A percentile compares a stretch with the other conserved stretches of the same genome.
phyloP scores from a whole-genome alignment of 2,888 invertebrate species.

The Zygothrica quintamaculata region DNA sequence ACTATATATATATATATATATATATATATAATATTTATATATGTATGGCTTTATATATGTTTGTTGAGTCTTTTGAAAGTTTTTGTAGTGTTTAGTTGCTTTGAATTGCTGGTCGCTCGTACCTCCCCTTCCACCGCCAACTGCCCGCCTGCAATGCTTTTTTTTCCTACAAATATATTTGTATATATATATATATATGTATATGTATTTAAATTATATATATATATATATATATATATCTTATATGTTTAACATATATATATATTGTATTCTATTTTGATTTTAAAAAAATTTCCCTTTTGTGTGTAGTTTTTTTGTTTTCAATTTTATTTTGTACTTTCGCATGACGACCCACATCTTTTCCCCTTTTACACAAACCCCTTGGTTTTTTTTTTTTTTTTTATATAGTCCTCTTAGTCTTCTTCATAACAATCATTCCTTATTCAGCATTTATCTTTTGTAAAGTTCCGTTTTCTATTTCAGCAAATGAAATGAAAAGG shows the following conservation, averaged over 20 bases:
- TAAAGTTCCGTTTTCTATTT: conserved; percentile 2
- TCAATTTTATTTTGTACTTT: too few relatives aligned
- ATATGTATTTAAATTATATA: background rate
- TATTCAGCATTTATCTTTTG: conserved; percentile 4
- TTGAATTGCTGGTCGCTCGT: conserved; percentile 14
- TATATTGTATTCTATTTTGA: too few relatives aligned
- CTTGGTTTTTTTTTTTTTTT: too few relatives aligned
- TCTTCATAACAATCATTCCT: conserved; percentile 5
- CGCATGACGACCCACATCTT: too few relatives aligned
- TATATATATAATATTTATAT: conserved; percentile 2
- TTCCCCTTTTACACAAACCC: too few relatives aligned
- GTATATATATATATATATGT: background rate
- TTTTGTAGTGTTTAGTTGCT: conserved; percentile 39
- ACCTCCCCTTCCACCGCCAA: background rate
- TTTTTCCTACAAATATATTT: conserved; percentile 3
- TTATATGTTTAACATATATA: too few relatives aligned
- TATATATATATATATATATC: background rate
- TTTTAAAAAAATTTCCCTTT: too few relatives aligned
- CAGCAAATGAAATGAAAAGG: too few relatives aligned
- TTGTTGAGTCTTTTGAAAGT: conserved; percentile 33
- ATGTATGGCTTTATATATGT: conserved; percentile 8
- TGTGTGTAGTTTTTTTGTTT: too few relatives aligned
- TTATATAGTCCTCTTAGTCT: too few relatives aligned
- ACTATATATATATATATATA: conserved; percentile 5
- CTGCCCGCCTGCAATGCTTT: conserved; percentile 2